Base-by-base conservation (phyloP, 2,888 invertebrate genomes). In the Ephialtes manifestator region DNA sequence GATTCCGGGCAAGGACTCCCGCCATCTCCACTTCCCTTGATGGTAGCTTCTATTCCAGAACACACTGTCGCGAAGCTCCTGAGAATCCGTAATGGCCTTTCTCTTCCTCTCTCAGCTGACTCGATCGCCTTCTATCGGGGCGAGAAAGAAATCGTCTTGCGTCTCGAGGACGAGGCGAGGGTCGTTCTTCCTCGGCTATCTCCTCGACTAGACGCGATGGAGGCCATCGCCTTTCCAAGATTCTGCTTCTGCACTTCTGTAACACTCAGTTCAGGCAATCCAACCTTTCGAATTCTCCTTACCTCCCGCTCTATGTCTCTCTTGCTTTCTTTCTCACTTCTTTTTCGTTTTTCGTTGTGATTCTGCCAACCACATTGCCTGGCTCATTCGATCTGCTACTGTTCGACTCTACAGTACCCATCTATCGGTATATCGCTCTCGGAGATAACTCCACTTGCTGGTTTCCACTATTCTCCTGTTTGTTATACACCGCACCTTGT, bases 221-320 rank as follows among this genome's bases (percentile, higher is more conserved):
- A 78, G 72, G 58, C 81, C 81, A 86, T 87, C 83, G 75, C 71
- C 60, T 60, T 63, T 51, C 46, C 53, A n/a, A 20, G 31, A 11
- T 13, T 65, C 39, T 60, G 31, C 51, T 67, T 67, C 48, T 86
- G 83, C 81, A 82, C 74, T 76, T 31, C 35, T 46, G 72, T 77
- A 81, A 75, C 79, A 78, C 70, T 85, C 63, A 43, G 78, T 83
- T 60, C 76, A 65, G 79, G 86, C 81, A 86, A 86, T 83, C 60
- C 79, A 81, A 86, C 86, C 87, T 85, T 84, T 87, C 84, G 84
- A 84, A 87, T 87, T 86, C 87, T 86, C 87, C 84, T 87, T 86
- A 87, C 81, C 67, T 65, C 67, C 39, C 11, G 31, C 46, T 74
- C n/a, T 60, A 20, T 28, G 58, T 71, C 71, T 63, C 71, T 51